phyloP scores from a whole-genome alignment of 1,140 invertebrate genomes.

The Whitmania pigra region DNA sequence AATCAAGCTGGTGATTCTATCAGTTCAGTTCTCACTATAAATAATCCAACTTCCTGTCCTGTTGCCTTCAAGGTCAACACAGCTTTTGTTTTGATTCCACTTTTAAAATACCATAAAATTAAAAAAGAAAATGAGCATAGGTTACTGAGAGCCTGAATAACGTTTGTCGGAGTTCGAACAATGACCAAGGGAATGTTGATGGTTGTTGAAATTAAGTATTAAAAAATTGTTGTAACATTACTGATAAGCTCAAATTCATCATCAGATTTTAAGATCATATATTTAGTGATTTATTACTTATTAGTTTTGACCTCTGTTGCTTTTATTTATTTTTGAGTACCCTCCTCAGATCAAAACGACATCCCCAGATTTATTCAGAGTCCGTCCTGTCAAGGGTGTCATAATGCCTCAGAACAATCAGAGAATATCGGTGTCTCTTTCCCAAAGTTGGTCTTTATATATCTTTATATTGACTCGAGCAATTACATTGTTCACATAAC shows the following conservation, averaged over 20 bases:
- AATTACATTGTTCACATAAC: background rate
- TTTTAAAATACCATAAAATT: conserved; percentile 34
- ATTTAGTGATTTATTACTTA: background rate
- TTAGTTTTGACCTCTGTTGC: background rate
- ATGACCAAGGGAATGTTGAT: conserved; percentile 53
- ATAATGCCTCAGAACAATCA: conserved; percentile 44
- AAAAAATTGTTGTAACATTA: no score
- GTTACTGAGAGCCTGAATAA: conserved; percentile 30
- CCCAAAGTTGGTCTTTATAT: background rate
- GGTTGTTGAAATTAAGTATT: no score
- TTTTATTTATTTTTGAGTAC: conserved; percentile 23
- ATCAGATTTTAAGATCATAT: no score
- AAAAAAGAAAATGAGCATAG: conserved; percentile 29
- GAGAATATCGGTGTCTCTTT: background rate
- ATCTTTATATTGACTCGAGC: no score
- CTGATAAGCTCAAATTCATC: no score
- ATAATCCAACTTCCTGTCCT: background rate
- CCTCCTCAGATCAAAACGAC: conserved; percentile 58
- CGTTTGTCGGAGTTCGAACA: conserved; percentile 43
- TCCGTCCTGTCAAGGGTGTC: conserved; percentile 66
- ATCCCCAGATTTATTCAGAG: conserved; percentile 74
- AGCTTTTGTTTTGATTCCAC: conserved; percentile 30
- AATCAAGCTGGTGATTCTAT: background rate
- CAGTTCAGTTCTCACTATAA: background rate
- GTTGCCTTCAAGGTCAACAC: background rate